Evolutionary conservation across 2,113 vertebrate genomes (phyloP).

Genomic region (Girardinichthys multiradiatus): DNA sequence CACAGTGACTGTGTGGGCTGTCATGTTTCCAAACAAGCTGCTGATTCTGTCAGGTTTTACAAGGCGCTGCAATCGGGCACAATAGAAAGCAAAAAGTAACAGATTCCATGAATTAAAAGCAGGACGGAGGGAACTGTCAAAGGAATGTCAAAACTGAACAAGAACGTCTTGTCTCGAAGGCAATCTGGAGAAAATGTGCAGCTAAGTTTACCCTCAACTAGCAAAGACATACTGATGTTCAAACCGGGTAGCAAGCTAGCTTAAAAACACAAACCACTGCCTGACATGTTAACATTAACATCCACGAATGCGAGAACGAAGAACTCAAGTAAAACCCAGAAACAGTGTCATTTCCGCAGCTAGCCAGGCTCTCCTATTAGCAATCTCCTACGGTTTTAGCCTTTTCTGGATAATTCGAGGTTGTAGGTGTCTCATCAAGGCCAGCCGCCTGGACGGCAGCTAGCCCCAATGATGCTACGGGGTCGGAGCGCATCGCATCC

Average conservation of each 20-base stretch:
- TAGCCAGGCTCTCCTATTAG: background rate
- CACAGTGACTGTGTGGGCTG: background rate
- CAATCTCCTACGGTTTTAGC: conserved; percentile 36
- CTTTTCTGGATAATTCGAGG: conserved; percentile 46
- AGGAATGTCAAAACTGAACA: background rate
- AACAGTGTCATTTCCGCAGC: background rate
- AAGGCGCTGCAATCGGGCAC: too few relatives aligned
- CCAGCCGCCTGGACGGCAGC: conserved; percentile 53
- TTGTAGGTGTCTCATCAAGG: conserved; percentile 59
- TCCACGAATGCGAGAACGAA: background rate
- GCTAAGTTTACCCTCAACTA: background rate
- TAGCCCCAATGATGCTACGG: conserved; percentile 62
- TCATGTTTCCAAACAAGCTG: background rate
- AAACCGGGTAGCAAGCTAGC: conserved; percentile 42
- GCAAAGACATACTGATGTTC: background rate
- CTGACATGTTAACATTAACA: conserved; percentile 10
- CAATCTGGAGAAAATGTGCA: background rate
- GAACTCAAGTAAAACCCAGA: background rate
- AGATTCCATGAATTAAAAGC: conserved; percentile 4
- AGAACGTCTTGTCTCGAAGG: background rate
- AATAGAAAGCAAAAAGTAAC: conserved; percentile 1
- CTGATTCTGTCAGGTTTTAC: background rate
- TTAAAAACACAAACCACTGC: conserved; percentile 6
- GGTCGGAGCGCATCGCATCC: conserved; percentile 9
- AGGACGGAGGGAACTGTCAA: conserved; percentile 1